Evolutionary conservation across 2,113 vertebrate species (phyloP).

Genomic region (Grallaria varia): DNA sequence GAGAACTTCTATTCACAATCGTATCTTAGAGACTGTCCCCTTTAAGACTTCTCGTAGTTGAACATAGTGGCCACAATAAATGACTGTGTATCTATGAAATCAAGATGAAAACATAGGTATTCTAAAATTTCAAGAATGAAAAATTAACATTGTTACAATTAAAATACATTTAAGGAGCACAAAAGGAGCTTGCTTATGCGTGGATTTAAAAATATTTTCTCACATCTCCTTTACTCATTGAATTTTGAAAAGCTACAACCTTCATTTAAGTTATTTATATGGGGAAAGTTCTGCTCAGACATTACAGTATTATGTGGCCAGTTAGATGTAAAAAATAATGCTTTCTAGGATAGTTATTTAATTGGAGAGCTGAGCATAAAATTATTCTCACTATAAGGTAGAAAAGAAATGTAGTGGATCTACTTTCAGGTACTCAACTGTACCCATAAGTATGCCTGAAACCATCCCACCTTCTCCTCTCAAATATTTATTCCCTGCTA

Average conservation of each 20-base stretch:
- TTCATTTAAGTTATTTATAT: not conserved
- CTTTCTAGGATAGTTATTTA: not conserved
- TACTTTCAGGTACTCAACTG: not conserved
- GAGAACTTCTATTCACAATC: not conserved
- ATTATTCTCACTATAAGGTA: not conserved
- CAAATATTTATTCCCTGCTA: not conserved
- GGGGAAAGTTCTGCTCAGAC: not conserved
- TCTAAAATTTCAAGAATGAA: not conserved
- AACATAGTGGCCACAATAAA: not conserved
- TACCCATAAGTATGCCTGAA: not conserved
- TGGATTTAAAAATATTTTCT: not conserved
- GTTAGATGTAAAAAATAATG: not conserved
- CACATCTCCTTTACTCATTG: not conserved
- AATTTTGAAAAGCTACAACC: not conserved
- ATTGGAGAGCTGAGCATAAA: not conserved
- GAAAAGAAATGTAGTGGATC: not conserved
- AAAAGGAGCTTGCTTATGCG: not conserved
- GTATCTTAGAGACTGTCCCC: not conserved
- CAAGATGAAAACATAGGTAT: not conserved
- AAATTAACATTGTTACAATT: not conserved
- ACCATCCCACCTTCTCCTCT: not conserved
- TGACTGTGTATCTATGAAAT: not conserved
- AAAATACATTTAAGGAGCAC: not conserved
- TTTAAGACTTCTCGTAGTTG: not conserved
- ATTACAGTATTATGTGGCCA: not conserved